Evolutionary conservation across 2,888 invertebrate species (phyloP).

Genomic region (Lasioglossum figueresi): DNA sequence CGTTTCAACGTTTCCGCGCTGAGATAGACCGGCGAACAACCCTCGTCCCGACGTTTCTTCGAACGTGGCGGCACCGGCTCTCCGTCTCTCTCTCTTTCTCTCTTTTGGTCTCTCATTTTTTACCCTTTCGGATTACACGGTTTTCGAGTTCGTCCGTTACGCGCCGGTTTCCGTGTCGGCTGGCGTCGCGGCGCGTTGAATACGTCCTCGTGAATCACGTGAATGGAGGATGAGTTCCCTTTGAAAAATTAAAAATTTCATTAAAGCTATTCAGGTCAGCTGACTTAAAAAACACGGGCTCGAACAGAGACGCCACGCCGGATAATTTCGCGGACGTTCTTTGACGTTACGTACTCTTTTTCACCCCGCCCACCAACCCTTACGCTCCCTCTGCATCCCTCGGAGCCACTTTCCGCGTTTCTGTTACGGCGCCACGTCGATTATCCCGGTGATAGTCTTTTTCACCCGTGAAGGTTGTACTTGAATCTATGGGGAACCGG

Average conservation of each 20-base stretch:
- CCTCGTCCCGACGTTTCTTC: background rate
- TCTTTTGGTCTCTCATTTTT: conserved; percentile 1
- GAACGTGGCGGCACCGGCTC: background rate
- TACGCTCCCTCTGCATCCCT: background rate
- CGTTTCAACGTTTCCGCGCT: conserved; percentile 4
- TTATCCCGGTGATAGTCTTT: background rate
- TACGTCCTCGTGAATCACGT: conserved; percentile 43
- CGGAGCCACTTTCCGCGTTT: conserved; percentile 5
- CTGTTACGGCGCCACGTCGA: background rate
- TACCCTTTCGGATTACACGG: conserved; percentile 29
- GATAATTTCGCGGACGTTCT: conserved; percentile 37
- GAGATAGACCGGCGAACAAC: background rate
- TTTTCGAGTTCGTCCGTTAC: conserved; percentile 19
- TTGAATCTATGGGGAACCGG: background rate
- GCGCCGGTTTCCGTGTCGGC: conserved; percentile 16
- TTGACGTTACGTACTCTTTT: conserved; percentile 7
- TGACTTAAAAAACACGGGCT: conserved; percentile 38
- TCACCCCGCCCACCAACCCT: too few relatives aligned
- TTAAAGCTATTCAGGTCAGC: conserved; percentile 57
- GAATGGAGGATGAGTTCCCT: conserved; percentile 26
- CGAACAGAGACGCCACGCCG: conserved; percentile 19
- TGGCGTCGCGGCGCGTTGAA: conserved; percentile 25
- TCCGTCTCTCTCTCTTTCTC: background rate
- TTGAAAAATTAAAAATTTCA: conserved; percentile 40
- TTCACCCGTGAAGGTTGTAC: background rate